Base-by-base conservation (phyloP, 1,140 invertebrate genomes). In the Campoletis sonorensis region DNA sequence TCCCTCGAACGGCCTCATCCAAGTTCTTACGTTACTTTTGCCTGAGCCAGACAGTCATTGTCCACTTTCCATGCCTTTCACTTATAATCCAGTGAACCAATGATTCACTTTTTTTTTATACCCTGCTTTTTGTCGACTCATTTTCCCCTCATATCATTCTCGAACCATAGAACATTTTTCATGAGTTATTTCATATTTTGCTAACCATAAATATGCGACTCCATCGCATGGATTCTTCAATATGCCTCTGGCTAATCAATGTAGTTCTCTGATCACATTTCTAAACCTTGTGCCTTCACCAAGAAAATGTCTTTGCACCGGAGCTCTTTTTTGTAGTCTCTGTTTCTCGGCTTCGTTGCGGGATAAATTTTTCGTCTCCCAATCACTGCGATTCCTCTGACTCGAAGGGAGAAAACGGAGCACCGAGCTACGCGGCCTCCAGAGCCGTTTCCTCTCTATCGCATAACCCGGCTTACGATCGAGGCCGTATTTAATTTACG, bases 401-500 rank as follows among this genome's bases (percentile, higher is more conserved):
- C 54, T 51, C 4, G 54, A 64, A 64, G 37, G 30, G 67, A 33
- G n/a, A 70, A 70, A 26, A 64, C 5, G 23, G 54, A 40, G 18
- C 73, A 61, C 33, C 27, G 61, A 78, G n/a, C 30, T 78, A 40
- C 58, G 76, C 11, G 58, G 37, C 70, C 15, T 27, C 51, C 18
- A 15, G 40, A 23, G 21, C n/a, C n/a, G 58, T 21, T 1, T 51
- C 51, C 26, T 78, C 61, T 78, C 76, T 67, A 78, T 79, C 70
- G 81, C 78, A 76, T 75, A 82, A 82, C 78, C 61, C 71, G 79
- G 78, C 81, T 83, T 79, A 83, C 79, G 82, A 83, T 83, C 79
- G 61, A 72, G 75, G 51, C 79, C 79, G 83, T 82, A 84, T 84
- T 84, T 84, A 84, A 84, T 84, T 84, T 84, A 84, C 83, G 81